Base-by-base conservation (phyloP, 2,113 vertebrate species). In the Proterorhinus semilunaris region DNA sequence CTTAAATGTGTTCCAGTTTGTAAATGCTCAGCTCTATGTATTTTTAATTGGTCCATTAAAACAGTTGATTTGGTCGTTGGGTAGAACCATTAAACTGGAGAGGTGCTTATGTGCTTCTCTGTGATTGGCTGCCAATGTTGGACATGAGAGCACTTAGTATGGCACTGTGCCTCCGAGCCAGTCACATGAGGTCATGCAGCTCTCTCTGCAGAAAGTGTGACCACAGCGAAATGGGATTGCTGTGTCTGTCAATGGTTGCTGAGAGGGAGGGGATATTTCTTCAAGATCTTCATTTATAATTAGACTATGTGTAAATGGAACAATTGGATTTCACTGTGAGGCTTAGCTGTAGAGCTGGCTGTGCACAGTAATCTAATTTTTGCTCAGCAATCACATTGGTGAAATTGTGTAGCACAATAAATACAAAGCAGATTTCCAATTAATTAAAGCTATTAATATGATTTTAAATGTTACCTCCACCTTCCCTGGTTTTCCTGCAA, bases 11-110 rank as follows among this genome's bases (percentile, higher is more conserved):
- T 86, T 83, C 77, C 67, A 82, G 66, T 88, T 84, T 81, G 80
- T 85, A 80, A 83, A 83, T 80, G 75, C 76, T 66, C 27, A 67
- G 70, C 64, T 79, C 71, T 78, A 81, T 84, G 83, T 86, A 79
- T 83, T 78, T 83, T 86, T 84, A 83, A 89, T 81, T 85, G 81
- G 66, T 68, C 81, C 80, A 81, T 89, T 89, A 86, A 75, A 86
- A 68, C 63, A 78, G 84, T 76, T 80, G 83, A 84, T 81, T 87
- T 81, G 77, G 82, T 83, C 75, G 71, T 71, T 57, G 59, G 71
- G 74, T 27, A 44, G 68, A 74, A 21, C 59, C 58, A 70, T 78
- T 63, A 78, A 79, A 80, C 81, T 66, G 43, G 59, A 62, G 77
- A 78, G 42, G 46, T 70, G 71, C 64, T 62, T 44, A 65, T 78